Conservation (phyloP, 1,140 invertebrate species). For the Paraescarpia echinospica region DNA sequence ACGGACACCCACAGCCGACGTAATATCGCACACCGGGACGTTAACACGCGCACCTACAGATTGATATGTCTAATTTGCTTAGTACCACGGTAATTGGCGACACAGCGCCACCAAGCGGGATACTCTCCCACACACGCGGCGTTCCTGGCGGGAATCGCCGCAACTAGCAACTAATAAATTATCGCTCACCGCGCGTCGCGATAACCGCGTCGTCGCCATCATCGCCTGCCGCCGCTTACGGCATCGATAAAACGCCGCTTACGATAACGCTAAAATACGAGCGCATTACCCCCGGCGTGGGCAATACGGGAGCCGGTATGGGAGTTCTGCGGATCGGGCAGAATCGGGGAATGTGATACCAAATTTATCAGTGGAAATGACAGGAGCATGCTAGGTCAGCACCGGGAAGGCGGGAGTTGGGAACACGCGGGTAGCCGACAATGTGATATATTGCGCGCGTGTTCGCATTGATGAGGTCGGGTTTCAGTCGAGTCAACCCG, state of each 20-base stretch:
- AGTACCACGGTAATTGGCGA: not conserved
- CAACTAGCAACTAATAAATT: not conserved
- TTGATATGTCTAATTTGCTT: not conserved
- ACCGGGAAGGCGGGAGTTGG: not conserved
- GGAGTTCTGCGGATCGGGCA: not conserved
- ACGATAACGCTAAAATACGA: not conserved
- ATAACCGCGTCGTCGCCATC: not conserved
- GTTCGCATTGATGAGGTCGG: not conserved
- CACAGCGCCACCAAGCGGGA: not conserved
- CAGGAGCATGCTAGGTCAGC: not conserved
- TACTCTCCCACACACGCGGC: not conserved
- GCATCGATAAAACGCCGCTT: conserved; percentile 3
- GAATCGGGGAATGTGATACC: not conserved
- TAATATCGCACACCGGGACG: not conserved
- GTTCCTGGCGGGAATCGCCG: conserved; percentile 2
- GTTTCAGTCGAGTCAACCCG: not conserved
- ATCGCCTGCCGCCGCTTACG: not conserved
- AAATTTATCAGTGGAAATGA: not conserved
- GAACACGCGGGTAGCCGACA: not conserved
- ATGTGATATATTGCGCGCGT: not conserved
- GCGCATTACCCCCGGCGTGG: too few species aligned
- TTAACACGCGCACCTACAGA: not conserved
- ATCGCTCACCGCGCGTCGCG: not conserved
- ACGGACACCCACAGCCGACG: not conserved
- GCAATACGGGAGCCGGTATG: not conserved